phyloP scores from a whole-genome alignment of 1,140 invertebrate genomes.

The Polypedilum vanderplanki region DNA sequence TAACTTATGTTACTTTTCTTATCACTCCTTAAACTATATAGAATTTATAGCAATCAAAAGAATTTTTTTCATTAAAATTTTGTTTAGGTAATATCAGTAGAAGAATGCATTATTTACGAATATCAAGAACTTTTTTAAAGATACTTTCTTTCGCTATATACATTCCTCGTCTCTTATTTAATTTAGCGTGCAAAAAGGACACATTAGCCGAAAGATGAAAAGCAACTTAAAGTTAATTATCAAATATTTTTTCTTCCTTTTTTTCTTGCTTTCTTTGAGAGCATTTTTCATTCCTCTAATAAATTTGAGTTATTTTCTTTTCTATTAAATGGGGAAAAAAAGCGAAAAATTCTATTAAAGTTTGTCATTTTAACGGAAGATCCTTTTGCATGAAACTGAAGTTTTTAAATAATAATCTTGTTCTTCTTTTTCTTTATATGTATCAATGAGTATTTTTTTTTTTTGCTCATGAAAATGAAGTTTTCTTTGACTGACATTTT shows the following conservation, averaged over 20 bases:
- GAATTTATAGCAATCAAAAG: slow-evolving; percentile 26
- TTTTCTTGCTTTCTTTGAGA: not conserved
- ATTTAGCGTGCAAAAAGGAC: slow-evolving; percentile 16
- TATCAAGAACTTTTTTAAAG: not conserved
- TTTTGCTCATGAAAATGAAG: too few relatives aligned
- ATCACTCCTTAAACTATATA: slow-evolving; percentile 14
- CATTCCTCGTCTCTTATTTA: not conserved
- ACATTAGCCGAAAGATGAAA: not conserved
- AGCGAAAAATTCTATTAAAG: not conserved
- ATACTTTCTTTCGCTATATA: not conserved
- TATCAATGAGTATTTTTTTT: too few relatives aligned
- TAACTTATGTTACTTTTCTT: not conserved
- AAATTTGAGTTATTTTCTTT: not conserved
- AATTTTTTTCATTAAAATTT: not conserved
- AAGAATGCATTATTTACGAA: too few relatives aligned
- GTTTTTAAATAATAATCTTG: too few relatives aligned
- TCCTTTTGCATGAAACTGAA: too few relatives aligned
- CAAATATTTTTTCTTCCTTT: not conserved
- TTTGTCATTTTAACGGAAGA: not conserved
- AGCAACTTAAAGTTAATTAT: not conserved
- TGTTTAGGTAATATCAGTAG: too few relatives aligned
- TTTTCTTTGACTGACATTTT: not conserved
- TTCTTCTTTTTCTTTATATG: too few relatives aligned
- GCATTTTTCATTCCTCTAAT: not conserved
- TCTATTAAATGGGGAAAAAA: not conserved